Conservation (phyloP, 2,113 vertebrate species). For the Circaetus cinerascens region DNA sequence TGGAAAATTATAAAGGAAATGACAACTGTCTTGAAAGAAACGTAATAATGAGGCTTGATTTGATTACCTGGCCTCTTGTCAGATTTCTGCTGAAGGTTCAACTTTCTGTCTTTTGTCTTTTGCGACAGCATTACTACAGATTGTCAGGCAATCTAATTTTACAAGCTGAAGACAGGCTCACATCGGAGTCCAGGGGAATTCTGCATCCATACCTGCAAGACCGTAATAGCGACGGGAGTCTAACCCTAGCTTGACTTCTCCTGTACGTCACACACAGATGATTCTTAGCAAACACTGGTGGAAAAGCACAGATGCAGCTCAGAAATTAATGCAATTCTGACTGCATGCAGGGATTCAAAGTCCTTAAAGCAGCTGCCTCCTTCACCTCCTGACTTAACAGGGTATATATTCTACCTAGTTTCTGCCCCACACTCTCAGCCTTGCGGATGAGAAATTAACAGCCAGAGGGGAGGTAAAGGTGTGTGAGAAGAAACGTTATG, state of each 20-base stretch:
- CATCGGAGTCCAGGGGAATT: neutral
- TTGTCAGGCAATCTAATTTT: neutral
- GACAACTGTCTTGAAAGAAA: slow-evolving; percentile 38
- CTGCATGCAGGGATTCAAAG: neutral
- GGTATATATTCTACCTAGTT: accelerated
- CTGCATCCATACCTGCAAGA: neutral
- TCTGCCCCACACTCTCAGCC: neutral
- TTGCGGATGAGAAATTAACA: neutral
- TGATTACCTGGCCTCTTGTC: neutral
- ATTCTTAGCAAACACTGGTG: neutral
- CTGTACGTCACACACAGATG: accelerated
- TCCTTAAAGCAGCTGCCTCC: neutral
- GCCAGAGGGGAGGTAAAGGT: neutral
- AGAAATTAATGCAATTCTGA: neutral
- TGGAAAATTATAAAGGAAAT: slow-evolving; percentile 56
- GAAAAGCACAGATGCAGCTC: neutral
- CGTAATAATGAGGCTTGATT: neutral
- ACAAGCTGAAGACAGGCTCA: slow-evolving; percentile 2
- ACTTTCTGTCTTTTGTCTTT: neutral
- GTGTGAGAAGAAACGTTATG: neutral
- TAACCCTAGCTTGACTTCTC: neutral
- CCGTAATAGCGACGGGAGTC: accelerated
- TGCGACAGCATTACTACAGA: neutral
- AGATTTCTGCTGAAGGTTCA: neutral
- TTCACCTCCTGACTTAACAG: neutral